Percentiles rank a stretch among this genome's conserved stretches.
Conservation (phyloP, 2,113 vertebrate species). For the Prochilodus magdalenae region DNA sequence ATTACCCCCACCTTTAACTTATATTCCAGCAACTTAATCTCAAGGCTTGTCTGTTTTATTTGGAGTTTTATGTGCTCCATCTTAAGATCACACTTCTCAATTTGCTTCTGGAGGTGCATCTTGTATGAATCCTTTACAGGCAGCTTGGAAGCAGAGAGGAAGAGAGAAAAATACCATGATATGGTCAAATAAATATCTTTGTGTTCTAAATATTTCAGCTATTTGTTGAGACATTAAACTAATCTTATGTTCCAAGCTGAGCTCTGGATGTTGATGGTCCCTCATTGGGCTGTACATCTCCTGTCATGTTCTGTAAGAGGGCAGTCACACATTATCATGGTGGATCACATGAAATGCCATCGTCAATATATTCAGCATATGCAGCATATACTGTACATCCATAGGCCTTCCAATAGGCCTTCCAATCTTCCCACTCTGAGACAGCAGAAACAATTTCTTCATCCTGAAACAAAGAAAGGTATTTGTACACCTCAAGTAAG, state of each 20-base stretch:
- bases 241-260: not conserved
- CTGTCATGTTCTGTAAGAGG: not conserved
- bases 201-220: slow-evolving; percentile 1
- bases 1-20: no score
- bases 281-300: not conserved
- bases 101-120: slow-evolving; percentile 15
- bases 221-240: not conserved
- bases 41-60: slow-evolving; percentile 16
- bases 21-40: slow-evolving; percentile 11
- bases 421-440: no score
- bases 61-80: slow-evolving; percentile 30
- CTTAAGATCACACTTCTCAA: slow-evolving; percentile 12
- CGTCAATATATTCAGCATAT: no score
- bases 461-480: no score
- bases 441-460: no score
- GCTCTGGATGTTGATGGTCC: not conserved
- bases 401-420: no score
- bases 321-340: not conserved
- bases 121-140: slow-evolving; percentile 14
- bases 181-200: no score
- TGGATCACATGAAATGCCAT: no score
- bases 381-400: no score
- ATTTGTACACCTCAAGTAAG: no score
- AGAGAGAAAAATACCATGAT: not conserved
- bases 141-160: not conserved